Conservation (phyloP, 2,113 vertebrate genomes). For the Setophaga coronata region DNA sequence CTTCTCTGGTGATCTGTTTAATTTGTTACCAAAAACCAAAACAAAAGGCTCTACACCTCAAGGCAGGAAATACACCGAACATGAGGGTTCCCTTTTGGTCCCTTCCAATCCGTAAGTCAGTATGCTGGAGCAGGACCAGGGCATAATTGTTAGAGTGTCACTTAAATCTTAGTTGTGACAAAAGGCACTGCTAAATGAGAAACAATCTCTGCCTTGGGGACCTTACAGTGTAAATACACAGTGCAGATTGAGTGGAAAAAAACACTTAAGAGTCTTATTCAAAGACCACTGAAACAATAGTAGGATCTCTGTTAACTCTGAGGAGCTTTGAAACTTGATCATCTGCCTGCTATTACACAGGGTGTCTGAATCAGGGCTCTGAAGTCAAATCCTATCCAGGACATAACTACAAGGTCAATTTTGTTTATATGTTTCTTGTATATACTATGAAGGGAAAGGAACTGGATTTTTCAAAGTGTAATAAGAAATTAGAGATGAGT, state of each 20-base stretch:
- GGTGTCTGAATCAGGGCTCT: neutral
- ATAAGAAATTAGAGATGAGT: neutral
- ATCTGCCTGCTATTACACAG: neutral
- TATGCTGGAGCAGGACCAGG: neutral
- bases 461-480: neutral
- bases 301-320: neutral
- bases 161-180: neutral
- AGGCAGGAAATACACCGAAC: neutral
- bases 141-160: neutral
- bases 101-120: neutral
- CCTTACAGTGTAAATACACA: neutral
- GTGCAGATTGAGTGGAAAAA: neutral
- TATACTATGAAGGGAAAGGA: neutral
- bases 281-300: neutral
- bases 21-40: neutral
- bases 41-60: neutral
- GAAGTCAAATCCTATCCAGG: neutral
- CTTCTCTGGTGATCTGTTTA: neutral
- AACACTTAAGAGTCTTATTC: neutral
- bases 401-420: neutral
- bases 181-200: neutral
- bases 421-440: neutral
- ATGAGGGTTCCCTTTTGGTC: neutral
- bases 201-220: neutral
- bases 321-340: slow-evolving; percentile 3